A percentile compares a stretch with the other conserved stretches of the same genome.
Evolutionary conservation across 1,140 invertebrate species (phyloP).

Genomic region (Stratiolaelaps scimitus): DNA sequence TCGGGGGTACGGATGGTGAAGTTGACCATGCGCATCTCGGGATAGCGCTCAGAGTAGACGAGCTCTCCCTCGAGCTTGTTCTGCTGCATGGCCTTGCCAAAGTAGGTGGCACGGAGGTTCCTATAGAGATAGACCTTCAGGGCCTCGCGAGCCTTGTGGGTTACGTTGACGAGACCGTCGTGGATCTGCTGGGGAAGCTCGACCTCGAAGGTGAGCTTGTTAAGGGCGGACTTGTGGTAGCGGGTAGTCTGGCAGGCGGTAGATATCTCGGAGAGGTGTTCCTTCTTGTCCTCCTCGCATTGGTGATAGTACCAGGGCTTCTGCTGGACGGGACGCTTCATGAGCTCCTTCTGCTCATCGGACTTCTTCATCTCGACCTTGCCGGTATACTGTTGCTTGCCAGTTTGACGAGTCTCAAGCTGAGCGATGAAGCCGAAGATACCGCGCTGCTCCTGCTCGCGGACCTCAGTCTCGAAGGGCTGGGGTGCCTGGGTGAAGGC

Average conservation of each 20-base stretch:
- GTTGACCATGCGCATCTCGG: constrained; percentile 21
- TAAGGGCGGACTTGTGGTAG: constrained; percentile 4
- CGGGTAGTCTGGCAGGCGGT: constrained; percentile 19
- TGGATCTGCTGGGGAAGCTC: constrained; percentile 16
- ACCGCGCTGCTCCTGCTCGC: background rate
- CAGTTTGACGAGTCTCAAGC: background rate
- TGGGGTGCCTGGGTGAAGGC: constrained; percentile 10
- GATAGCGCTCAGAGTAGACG: constrained; percentile 19
- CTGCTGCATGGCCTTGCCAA: background rate
- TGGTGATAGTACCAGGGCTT: background rate
- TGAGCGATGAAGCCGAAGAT: constrained; percentile 18
- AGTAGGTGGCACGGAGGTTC: constrained; percentile 25
- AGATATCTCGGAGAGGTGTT: constrained; percentile 16
- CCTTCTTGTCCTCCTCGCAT: constrained; percentile 26
- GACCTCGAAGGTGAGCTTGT: constrained; percentile 15
- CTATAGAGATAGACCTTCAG: constrained; percentile 5
- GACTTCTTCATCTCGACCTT: constrained; percentile 13
- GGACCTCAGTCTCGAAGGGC: constrained; percentile 14
- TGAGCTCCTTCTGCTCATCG: constrained; percentile 20
- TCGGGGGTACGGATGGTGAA: constrained; percentile 20
- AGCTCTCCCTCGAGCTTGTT: constrained; percentile 6
- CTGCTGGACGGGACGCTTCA: background rate
- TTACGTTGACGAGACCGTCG: background rate
- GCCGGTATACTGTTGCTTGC: constrained; percentile 16
- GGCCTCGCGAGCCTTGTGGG: constrained; percentile 8